Evolutionary conservation across 2,797 vertebrate species (phyloP), one percentile per base, ranked within the genome.

Genomic region (Picus viridis): DNA sequence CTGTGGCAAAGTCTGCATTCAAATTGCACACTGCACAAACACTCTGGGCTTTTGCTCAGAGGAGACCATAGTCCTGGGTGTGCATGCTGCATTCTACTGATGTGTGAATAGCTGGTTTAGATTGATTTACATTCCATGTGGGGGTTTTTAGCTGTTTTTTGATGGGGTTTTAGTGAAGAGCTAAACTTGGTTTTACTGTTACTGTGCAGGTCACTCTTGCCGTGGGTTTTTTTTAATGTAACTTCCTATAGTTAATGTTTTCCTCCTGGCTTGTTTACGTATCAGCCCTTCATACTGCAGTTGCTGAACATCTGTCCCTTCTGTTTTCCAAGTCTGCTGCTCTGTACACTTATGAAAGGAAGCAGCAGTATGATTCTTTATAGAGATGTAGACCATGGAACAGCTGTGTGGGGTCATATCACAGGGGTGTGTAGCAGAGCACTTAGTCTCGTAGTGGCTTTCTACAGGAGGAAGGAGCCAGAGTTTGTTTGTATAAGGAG

Each of bases 281-380:
- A 26, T 8, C 41, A 51, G 16, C 30, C 17, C 32, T 58, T 1
- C 18, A 4, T 16, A 23, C 4, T 64, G 23, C 32, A 62, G 56
- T 19, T 62, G 54, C 56, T 72, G 70, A 75, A 78, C 43, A 59
- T 43, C 22, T 68, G 41, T 32, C 63, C 58, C 23, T 68, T 36
- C 49, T 45, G 36, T 47, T 69, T 73, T 63, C 43, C 1, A 7
- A 54, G 36, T 47, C 43, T 26, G 18, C 29, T 64, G 26, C 51
- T 49, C 43, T 39, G 2, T 2, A 3, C 0, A 0, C 2, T 32
- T 74, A 4, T 17, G 62, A 19, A 57, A 45, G 62, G 54, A 57
- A 64, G 80, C 14, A 81, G 58, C 49, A 68, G 5, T 4, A 5
- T n/a, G n/a, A 17, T 7, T 41, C 23, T 27, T 43, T 24, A 2